These are phyloP conservation scores for Sebastes wilsoni DNA, from an alignment of 2,797 vertebrate genomes.

Conservation along the genomic window DNA sequence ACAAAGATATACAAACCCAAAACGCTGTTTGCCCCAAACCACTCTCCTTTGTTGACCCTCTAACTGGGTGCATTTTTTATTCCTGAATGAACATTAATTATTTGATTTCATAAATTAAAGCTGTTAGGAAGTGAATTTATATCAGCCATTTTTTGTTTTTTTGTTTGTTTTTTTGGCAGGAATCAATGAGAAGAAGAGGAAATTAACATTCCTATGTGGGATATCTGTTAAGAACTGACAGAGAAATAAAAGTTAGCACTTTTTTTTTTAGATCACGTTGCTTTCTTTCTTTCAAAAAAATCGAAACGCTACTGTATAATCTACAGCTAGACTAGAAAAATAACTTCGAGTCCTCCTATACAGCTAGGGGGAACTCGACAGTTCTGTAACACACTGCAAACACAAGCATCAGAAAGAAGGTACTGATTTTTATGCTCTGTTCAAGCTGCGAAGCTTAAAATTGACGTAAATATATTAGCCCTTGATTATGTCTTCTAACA, in stretches of 20 bases:
- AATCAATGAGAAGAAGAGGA: slow-evolving; percentile 53
- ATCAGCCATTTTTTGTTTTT: slow-evolving; percentile 12
- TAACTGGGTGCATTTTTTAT: background rate
- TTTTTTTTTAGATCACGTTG: slow-evolving; percentile 43
- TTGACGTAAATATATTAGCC: background rate
- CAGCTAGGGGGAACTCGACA: slow-evolving; percentile 47
- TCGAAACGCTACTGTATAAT: slow-evolving; percentile 51
- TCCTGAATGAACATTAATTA: slow-evolving; percentile 5
- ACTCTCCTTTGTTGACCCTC: slow-evolving; percentile 11
- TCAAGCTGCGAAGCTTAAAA: slow-evolving; percentile 51
- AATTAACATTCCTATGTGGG: slow-evolving; percentile 39
- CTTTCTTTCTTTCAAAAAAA: slow-evolving; percentile 32
- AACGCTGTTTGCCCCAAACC: slow-evolving; percentile 34
- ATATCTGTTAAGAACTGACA: slow-evolving; percentile 42
- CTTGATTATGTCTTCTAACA: background rate
- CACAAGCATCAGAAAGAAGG: slow-evolving; percentile 72
- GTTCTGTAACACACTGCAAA: slow-evolving; percentile 78
- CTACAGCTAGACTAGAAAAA: slow-evolving; percentile 65
- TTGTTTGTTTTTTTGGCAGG: slow-evolving; percentile 56
- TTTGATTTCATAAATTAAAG: slow-evolving; percentile 11
- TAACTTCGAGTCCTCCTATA: slow-evolving; percentile 41
- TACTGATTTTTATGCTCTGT: slow-evolving; percentile 24
- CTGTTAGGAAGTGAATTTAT: slow-evolving; percentile 20
- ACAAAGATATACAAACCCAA: slow-evolving; percentile 45
- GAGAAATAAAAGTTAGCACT: slow-evolving; percentile 49